Conservation (phyloP, 1,140 invertebrate genomes). For the Coenobita brevimanus region DNA sequence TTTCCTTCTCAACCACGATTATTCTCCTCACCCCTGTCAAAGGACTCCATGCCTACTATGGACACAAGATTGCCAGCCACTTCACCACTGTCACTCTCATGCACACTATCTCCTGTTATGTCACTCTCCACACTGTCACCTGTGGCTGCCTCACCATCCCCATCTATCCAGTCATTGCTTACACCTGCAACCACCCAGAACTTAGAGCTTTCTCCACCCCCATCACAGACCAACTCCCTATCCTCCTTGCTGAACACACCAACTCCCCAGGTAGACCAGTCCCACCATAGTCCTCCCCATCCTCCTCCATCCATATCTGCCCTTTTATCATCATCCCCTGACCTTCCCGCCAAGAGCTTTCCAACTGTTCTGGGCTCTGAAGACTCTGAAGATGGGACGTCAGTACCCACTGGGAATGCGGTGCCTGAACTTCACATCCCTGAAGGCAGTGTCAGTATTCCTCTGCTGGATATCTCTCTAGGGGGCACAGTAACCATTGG, state of each 20-base stretch:
- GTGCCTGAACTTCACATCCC: constrained; percentile 59
- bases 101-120: not conserved
- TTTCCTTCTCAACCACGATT: not conserved
- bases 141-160: not conserved
- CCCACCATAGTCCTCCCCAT: constrained; percentile 16
- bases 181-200: constrained; percentile 28
- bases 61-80: not conserved
- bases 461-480: constrained; percentile 52
- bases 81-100: constrained; percentile 11
- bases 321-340: constrained; percentile 26
- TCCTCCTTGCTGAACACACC: constrained; percentile 53
- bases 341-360: constrained; percentile 31
- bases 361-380: constrained; percentile 25
- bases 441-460: constrained; percentile 37
- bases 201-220: constrained; percentile 38
- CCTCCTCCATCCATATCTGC: constrained; percentile 15
- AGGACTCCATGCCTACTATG: not conserved
- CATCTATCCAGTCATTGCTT: constrained; percentile 22
- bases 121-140: constrained; percentile 6
- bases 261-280: constrained; percentile 18
- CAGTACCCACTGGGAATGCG: not conserved
- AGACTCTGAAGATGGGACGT: not conserved
- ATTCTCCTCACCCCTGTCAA: too few relatives aligned
- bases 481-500: constrained; percentile 50
- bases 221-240: constrained; percentile 50